These are phyloP conservation scores for Allolobophora icterica DNA, from an alignment of 2,888 invertebrate genomes.

Conservation along the genomic window DNA sequence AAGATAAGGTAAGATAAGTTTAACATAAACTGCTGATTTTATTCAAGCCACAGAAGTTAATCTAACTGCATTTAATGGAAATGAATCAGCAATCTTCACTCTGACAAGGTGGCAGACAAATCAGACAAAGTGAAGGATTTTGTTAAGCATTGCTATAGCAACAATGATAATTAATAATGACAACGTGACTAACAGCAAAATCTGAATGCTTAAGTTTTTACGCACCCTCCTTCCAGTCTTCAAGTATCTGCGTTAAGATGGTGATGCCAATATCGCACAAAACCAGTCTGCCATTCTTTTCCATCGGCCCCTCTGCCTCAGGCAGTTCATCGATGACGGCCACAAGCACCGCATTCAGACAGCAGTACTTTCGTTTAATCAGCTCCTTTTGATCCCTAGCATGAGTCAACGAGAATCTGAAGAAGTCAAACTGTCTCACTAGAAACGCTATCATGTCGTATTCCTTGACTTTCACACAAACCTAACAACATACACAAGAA, in stretches of 20 bases:
- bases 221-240: not conserved
- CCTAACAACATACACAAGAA: not conserved
- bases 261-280: slow-evolving; percentile 4
- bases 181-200: not conserved
- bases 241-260: not conserved
- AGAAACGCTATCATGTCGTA: not conserved
- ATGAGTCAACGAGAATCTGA: not conserved
- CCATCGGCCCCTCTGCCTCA: not conserved
- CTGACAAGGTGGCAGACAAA: not conserved
- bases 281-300: not conserved
- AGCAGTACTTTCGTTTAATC: slow-evolving; percentile 19
- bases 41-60: not conserved
- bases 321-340: not conserved
- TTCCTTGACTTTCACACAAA: not conserved
- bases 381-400: not conserved
- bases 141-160: not conserved
- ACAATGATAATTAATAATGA: not conserved
- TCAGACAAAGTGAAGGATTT: not conserved
- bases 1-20: not conserved
- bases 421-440: not conserved
- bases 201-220: not conserved
- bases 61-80: not conserved
- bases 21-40: not conserved
- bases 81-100: not conserved
- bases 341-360: slow-evolving; percentile 8